phyloP scores from a whole-genome alignment of 1,140 invertebrate species.

The Zaprionus inermis region DNA sequence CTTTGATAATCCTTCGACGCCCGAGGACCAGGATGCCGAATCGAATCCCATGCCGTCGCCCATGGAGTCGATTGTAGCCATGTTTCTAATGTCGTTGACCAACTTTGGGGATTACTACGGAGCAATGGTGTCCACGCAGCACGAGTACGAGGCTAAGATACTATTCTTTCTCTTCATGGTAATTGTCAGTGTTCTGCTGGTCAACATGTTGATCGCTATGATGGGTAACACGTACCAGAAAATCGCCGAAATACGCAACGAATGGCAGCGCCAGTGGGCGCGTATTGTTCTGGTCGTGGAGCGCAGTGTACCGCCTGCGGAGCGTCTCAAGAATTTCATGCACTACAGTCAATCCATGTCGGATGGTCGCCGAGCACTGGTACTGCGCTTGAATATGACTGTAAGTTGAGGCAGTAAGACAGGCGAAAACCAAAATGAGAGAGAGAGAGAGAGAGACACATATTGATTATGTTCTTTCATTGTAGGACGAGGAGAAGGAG shows the following conservation, averaged over 20 bases:
- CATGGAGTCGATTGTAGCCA: slow-evolving; percentile 96
- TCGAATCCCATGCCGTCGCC: slow-evolving; percentile 95
- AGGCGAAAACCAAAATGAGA: neutral
- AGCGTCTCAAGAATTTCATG: slow-evolving; percentile 93
- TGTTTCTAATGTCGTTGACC: slow-evolving; percentile 99
- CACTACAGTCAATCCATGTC: slow-evolving; percentile 98
- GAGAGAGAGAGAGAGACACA: neutral
- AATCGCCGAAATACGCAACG: slow-evolving; percentile 98
- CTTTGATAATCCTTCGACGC: slow-evolving; percentile 89
- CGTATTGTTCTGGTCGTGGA: slow-evolving; percentile 98
- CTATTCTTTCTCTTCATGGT: slow-evolving; percentile 98
- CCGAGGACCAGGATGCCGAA: slow-evolving; percentile 88
- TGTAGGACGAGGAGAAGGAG: slow-evolving; percentile 94
- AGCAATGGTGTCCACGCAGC: slow-evolving; percentile 94
- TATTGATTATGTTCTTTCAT: neutral
- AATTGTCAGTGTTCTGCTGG: slow-evolving; percentile 96
- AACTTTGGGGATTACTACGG: slow-evolving; percentile 98
- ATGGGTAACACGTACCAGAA: slow-evolving; percentile 99
- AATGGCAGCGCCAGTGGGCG: slow-evolving; percentile 99
- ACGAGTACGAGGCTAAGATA: slow-evolving; percentile 94
- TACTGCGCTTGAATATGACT: slow-evolving; percentile 92
- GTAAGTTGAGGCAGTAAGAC: slow-evolving; percentile 85
- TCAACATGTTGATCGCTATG: slow-evolving; percentile 99
- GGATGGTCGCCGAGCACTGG: slow-evolving; percentile 93
- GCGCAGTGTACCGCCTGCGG: slow-evolving; percentile 94